phyloP scores from a whole-genome alignment of 2,797 vertebrate genomes.

The Podarcis siculus region DNA sequence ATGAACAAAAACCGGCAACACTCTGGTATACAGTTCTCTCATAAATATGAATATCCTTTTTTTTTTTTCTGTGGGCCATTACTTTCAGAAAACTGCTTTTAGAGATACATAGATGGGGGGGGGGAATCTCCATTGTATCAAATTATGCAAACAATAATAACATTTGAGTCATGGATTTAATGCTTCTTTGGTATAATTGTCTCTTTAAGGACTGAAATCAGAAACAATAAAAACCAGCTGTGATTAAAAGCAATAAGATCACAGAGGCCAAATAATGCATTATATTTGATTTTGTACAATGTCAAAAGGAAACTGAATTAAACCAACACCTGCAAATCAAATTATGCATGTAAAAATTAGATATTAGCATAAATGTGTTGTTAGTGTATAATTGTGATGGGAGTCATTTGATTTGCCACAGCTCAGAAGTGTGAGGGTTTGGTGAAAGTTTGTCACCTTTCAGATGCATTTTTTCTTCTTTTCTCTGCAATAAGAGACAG shows the following conservation, averaged over 20 bases:
- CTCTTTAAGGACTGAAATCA: slow-evolving; percentile 6
- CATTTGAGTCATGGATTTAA: slow-evolving; percentile 12
- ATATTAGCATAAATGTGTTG: background rate
- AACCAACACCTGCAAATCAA: background rate
- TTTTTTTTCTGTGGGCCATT: background rate
- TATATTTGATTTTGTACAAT: background rate
- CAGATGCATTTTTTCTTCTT: background rate
- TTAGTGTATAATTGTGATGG: background rate
- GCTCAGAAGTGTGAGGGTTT: background rate
- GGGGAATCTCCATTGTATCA: background rate
- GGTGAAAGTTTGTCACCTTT: background rate
- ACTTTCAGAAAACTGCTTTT: background rate
- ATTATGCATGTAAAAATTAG: slow-evolving; percentile 11
- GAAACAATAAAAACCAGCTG: background rate
- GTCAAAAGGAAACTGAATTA: slow-evolving; percentile 3
- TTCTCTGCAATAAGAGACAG: background rate
- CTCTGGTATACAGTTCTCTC: background rate
- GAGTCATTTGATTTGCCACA: background rate
- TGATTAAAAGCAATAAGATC: background rate
- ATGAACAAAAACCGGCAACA: background rate
- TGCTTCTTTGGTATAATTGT: background rate
- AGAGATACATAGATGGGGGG: background rate
- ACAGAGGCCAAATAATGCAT: slow-evolving; percentile 6
- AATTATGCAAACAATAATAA: slow-evolving; percentile 2
- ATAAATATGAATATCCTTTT: background rate